Conservation (phyloP, 2,888 invertebrate species). For the Bhutanitis thaidina region DNA sequence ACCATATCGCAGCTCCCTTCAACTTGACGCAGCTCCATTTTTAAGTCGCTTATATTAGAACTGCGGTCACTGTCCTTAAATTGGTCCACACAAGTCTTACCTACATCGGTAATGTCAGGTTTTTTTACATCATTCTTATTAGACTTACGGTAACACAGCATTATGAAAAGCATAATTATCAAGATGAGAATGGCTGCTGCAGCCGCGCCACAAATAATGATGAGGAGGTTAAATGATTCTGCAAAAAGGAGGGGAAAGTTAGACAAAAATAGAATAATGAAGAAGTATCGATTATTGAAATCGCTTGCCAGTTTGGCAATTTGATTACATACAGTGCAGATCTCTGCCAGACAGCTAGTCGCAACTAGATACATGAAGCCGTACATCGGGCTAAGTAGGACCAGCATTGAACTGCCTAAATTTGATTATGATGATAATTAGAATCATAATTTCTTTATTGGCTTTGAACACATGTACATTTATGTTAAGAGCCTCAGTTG, state of each 20-base stretch:
- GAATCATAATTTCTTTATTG: too few relatives aligned
- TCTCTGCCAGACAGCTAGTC: too few relatives aligned
- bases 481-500: too few relatives aligned
- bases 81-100: conserved; percentile 53
- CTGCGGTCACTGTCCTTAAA: conserved; percentile 90
- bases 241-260: conserved; percentile 42
- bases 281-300: too few relatives aligned
- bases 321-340: too few relatives aligned
- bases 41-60: conserved; percentile 94
- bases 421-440: too few relatives aligned
- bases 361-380: too few relatives aligned
- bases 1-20: conserved; percentile 88
- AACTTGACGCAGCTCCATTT: conserved; percentile 91
- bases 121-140: conserved; percentile 79
- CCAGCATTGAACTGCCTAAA: too few relatives aligned
- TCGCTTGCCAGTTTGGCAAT: too few relatives aligned
- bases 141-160: conserved; percentile 84
- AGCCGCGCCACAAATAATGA: conserved; percentile 87
- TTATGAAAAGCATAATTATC: conserved; percentile 87
- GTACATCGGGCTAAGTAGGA: too few relatives aligned
- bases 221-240: conserved; percentile 87
- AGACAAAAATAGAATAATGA: too few relatives aligned
- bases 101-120: conserved; percentile 70
- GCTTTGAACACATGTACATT: too few relatives aligned
- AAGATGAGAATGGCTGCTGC: conserved; percentile 89